phyloP scores from a whole-genome alignment of 2,797 vertebrate genomes.

The Cirrhinus molitorella region DNA sequence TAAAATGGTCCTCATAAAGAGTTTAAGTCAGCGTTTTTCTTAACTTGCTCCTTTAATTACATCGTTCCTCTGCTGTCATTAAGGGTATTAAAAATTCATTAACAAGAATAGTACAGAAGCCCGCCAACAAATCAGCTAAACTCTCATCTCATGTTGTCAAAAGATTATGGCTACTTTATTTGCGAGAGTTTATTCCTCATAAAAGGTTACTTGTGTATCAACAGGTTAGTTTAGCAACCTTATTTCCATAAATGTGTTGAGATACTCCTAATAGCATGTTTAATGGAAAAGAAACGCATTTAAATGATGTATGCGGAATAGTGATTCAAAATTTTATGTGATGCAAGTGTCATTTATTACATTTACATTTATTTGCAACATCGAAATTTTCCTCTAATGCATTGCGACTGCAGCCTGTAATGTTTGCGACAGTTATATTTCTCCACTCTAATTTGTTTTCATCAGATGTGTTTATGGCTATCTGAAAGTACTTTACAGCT shows the following conservation, averaged over 20 bases:
- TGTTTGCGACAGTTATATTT: slow-evolving; percentile 82
- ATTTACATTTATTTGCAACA: slow-evolving; percentile 81
- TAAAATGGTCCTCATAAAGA: slow-evolving; percentile 99
- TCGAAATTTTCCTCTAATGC: slow-evolving; percentile 76
- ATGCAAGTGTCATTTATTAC: slow-evolving; percentile 81
- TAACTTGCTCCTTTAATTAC: slow-evolving; percentile 99
- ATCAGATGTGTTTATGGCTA: slow-evolving; percentile 84
- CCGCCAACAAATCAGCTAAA: slow-evolving; percentile 92
- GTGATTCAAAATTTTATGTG: slow-evolving; percentile 74
- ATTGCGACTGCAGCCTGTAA: slow-evolving; percentile 81
- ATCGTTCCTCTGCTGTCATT: slow-evolving; percentile 99
- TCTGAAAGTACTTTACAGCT: slow-evolving; percentile 81
- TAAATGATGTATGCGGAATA: slow-evolving; percentile 75
- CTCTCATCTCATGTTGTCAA: slow-evolving; percentile 90
- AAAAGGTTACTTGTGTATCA: slow-evolving; percentile 68
- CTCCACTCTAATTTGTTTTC: slow-evolving; percentile 82
- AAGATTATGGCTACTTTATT: slow-evolving; percentile 80
- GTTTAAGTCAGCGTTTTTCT: slow-evolving; percentile 99
- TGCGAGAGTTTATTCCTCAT: slow-evolving; percentile 67
- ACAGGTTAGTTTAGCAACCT: slow-evolving; percentile 74
- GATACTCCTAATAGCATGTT: slow-evolving; percentile 70
- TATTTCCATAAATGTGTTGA: slow-evolving; percentile 69
- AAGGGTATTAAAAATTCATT: slow-evolving; percentile 99
- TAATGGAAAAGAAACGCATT: slow-evolving; percentile 74
- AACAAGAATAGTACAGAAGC: slow-evolving; percentile 96